Percentiles rank a stretch among this genome's conserved stretches.
Evolutionary conservation across 2,113 vertebrate genomes (phyloP).

Genomic region (Chauna torquata): DNA sequence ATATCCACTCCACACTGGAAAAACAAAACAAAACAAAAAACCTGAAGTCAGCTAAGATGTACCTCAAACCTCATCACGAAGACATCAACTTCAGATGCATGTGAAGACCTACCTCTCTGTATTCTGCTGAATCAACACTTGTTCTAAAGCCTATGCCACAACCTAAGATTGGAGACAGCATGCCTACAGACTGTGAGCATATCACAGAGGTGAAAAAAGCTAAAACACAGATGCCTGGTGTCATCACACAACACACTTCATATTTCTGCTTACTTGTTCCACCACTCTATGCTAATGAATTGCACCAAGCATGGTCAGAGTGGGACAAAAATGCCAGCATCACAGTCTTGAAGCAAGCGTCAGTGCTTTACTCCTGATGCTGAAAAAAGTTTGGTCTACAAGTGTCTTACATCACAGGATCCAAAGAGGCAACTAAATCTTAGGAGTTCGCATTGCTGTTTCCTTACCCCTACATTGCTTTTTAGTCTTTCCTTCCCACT

Average conservation of each 20-base stretch:
- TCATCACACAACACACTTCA: fast-evolving
- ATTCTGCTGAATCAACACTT: background rate
- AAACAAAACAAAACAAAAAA: background rate
- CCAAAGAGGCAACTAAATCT: background rate
- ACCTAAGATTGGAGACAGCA: background rate
- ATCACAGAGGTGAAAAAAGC: background rate
- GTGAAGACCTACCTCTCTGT: fast-evolving
- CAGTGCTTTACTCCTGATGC: background rate
- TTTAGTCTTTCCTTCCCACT: too few species aligned
- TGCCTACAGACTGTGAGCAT: fast-evolving
- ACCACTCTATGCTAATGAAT: fast-evolving
- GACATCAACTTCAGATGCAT: background rate
- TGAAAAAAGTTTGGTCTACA: background rate
- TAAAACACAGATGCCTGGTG: background rate
- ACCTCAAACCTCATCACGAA: background rate
- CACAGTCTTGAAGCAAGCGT: background rate
- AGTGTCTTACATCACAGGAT: background rate
- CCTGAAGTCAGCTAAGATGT: background rate
- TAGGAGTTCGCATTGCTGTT: background rate
- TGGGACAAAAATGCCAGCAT: background rate
- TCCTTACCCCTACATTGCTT: background rate
- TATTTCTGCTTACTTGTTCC: background rate
- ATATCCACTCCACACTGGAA: background rate
- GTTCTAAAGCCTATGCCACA: background rate
- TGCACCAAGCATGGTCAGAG: fast-evolving